Evolutionary conservation across 2,113 vertebrate species (phyloP).

Genomic region (Zosterops japonicus): DNA sequence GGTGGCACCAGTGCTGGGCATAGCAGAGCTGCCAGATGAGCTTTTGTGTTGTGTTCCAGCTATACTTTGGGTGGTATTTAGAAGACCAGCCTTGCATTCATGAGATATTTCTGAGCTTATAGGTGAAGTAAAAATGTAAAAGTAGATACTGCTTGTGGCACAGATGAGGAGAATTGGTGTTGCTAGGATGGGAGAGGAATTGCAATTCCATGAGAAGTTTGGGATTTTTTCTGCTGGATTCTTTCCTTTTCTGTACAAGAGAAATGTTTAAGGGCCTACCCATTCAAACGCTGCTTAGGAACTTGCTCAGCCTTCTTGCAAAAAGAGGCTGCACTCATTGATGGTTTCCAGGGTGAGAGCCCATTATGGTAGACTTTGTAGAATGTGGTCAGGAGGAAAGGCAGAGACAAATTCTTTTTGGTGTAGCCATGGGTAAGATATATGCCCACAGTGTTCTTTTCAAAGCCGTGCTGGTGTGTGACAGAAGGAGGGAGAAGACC

Average conservation of each 20-base stretch:
- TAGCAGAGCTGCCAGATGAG: background rate
- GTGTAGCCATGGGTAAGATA: background rate
- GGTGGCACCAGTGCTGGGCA: background rate
- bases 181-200: background rate
- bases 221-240: background rate
- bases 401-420: background rate
- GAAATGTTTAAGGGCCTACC: background rate
- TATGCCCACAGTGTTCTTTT: background rate
- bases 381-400: background rate
- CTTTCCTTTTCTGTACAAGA: background rate
- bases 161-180: background rate
- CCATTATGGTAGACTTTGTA: background rate
- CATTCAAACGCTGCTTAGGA: background rate
- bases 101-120: background rate
- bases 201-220: background rate
- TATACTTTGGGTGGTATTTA: background rate
- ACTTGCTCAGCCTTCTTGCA: background rate
- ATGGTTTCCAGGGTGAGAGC: background rate
- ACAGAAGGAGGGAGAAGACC: background rate
- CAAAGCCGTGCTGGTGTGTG: background rate
- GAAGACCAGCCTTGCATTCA: background rate
- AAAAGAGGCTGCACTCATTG: background rate
- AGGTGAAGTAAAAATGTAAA: background rate
- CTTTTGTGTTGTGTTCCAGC: background rate
- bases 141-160: background rate